Evolutionary conservation across 1,140 invertebrate genomes (phyloP), one percentile per base, ranked within the genome.

Genomic region (Drosophila asahinai): DNA sequence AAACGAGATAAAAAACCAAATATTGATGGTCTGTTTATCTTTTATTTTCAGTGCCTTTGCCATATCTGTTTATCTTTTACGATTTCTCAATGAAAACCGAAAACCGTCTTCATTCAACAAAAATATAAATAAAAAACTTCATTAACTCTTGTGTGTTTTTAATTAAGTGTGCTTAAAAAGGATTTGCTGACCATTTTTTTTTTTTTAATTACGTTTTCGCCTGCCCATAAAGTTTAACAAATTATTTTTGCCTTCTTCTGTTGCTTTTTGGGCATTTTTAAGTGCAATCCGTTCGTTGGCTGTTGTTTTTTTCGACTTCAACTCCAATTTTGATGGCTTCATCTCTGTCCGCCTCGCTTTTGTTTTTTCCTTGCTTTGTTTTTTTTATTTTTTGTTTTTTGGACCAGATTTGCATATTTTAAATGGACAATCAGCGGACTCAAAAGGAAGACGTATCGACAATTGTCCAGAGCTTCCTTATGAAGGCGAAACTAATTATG

Each of bases 21-120:
- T 86, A 77, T 84, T 79, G 83, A 89, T 89, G 80, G 84, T 84
- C 81, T 89, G 84, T 84, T 89, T 89, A 89, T 89, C 84, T 86
- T 65, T 81, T 77, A 68, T 45, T 81, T 83, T 79, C 33, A 49
- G 11, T 49, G 42, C 27, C 48, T 45, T 57, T 22, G 43, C 49
- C 57, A 57, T 47, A 60, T 75, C 60, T 66, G 63, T 66, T 66
- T 66, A 66, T 66, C 63, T 66, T 66, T 48, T 40, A 63, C 30
- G 71, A 72, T 71, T 89, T 77, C 67, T 86, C 66, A 89, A 89
- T 89, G 86, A 90, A 89, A 82, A 55, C 82, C 63, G 72, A 87
- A 87, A 80, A 73, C 82, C 72, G 76, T 77, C 68, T 80, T 81
- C 84, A 89, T 89, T 89, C 84, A 89, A 66, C 77, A 87, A 64